Conservation (phyloP, 2,888 invertebrate genomes). For the Sphaeridia pumilis region DNA sequence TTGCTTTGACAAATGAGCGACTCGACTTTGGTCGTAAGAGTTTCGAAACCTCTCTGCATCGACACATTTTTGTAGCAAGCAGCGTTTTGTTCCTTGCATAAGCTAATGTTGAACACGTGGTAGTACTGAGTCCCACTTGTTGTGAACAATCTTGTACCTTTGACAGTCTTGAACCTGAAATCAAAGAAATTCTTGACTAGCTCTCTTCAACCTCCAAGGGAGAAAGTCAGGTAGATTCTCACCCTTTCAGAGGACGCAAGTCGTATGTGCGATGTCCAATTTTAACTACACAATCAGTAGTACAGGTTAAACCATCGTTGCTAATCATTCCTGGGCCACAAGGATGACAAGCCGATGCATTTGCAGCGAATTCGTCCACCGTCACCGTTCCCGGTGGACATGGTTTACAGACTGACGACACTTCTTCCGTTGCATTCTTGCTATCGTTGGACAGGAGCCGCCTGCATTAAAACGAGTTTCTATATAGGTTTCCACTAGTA, state of each 20-base stretch:
- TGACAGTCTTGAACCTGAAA: slow-evolving; percentile 40
- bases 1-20: slow-evolving; percentile 41
- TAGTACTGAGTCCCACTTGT: slow-evolving; percentile 46
- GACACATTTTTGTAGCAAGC: slow-evolving; percentile 44
- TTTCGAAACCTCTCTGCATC: slow-evolving; percentile 32
- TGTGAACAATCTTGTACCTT: slow-evolving; percentile 41
- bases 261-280: slow-evolving; percentile 38
- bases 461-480: too few relatives aligned
- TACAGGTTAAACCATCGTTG: slow-evolving; percentile 41
- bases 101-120: slow-evolving; percentile 45
- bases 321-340: slow-evolving; percentile 44
- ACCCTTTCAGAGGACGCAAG: slow-evolving; percentile 40
- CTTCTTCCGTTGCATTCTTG: too few relatives aligned
- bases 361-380: slow-evolving; percentile 38
- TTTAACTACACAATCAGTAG: slow-evolving; percentile 41
- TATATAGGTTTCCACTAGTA: neutral
- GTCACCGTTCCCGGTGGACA: slow-evolving; percentile 42
- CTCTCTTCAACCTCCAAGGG: too few relatives aligned
- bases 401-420: slow-evolving; percentile 40
- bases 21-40: slow-evolving; percentile 33
- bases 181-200: too few relatives aligned
- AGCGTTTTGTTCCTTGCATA: slow-evolving; percentile 42
- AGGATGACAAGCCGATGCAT: slow-evolving; percentile 41
- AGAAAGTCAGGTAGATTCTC: too few relatives aligned
- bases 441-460: too few relatives aligned